Base-by-base conservation (phyloP, 2,113 vertebrate species). In the Pterocles gutturalis region DNA sequence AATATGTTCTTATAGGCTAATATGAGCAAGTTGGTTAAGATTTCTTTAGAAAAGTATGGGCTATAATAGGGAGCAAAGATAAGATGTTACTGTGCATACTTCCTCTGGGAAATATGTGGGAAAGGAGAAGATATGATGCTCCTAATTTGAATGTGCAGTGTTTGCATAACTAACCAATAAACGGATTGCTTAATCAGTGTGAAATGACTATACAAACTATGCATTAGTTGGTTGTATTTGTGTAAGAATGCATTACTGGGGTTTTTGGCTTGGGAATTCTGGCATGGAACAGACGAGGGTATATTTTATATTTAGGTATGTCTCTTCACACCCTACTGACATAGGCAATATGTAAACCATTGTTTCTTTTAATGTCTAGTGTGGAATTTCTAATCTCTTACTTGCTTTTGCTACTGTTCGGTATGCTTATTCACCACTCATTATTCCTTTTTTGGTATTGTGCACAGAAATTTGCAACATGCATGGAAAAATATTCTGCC, bases 381-480 rank as follows among this genome's bases (percentile, higher is more conserved):
- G 95, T 97, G 89, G 87, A 96, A 93, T 45, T 96, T 93, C 77
- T 36, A 71, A 91, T 91, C 89, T 89, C 83, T 94, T 95, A 82
- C 70, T 97, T 97, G 96, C 95, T 96, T 97, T 96, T 95, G 96
- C 97, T 96, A 83, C 96, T 97, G 95, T 97, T 98, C 11, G 6
- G 87, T 97, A 94, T 96, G 96, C 97, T 97, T 96, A 70, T 95
- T 84, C 96, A 94, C 67, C 95, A 89, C 60, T 96, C 95, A 90
- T 93, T 98, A 90, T 92, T 97, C 93, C 92, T 89, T 95, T 97
- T 97, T 96, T 97, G 90, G 91, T 97, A 96, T 93, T 75, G 97
- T 96, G 91, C 97, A 93, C 92, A 97, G 95, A 98, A 97, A 96
- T 96, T 93, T 98, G 91, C 96, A 97, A 96, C 97, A 97, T 98